Evolutionary conservation across 2,888 invertebrate species (phyloP).

Genomic region (Petrolisthes manimaculis): DNA sequence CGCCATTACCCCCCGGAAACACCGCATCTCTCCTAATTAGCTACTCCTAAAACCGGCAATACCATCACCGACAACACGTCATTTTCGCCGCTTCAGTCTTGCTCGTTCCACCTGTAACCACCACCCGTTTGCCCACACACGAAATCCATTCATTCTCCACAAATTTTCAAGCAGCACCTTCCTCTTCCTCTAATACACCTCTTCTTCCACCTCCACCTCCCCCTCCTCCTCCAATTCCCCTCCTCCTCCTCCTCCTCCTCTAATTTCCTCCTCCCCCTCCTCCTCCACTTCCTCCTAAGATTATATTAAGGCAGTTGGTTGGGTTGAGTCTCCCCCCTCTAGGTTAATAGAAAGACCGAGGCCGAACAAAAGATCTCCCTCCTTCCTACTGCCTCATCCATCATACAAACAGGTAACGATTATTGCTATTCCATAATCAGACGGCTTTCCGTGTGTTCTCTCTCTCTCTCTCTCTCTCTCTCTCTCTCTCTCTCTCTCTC

Average conservation of each 20-base stretch:
- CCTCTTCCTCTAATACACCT: background rate
- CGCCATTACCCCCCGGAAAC: background rate
- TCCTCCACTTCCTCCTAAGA: background rate
- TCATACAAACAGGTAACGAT: slow-evolving; percentile 38
- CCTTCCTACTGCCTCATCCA: slow-evolving; percentile 12
- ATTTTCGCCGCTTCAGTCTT: no score
- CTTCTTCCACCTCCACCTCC: background rate
- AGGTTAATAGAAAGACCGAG: slow-evolving; percentile 21
- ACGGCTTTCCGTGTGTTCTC: background rate
- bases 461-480: background rate
- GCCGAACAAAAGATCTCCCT: slow-evolving; percentile 16
- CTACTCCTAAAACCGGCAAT: slow-evolving; percentile 7
- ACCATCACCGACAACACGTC: slow-evolving; percentile 5
- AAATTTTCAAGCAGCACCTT: no score
- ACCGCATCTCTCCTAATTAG: slow-evolving; percentile 7
- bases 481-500: background rate
- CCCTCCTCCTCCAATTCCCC: background rate
- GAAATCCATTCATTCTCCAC: no score
- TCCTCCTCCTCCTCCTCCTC: background rate
- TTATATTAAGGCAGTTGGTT: background rate
- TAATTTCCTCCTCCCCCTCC: background rate
- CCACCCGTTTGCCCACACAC: no score
- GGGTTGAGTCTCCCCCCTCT: background rate
- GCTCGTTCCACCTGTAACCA: no score
- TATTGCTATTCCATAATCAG: slow-evolving; percentile 35